Base-by-base conservation (phyloP, 2,797 vertebrate species). In the Pachyuromys duprasi region DNA sequence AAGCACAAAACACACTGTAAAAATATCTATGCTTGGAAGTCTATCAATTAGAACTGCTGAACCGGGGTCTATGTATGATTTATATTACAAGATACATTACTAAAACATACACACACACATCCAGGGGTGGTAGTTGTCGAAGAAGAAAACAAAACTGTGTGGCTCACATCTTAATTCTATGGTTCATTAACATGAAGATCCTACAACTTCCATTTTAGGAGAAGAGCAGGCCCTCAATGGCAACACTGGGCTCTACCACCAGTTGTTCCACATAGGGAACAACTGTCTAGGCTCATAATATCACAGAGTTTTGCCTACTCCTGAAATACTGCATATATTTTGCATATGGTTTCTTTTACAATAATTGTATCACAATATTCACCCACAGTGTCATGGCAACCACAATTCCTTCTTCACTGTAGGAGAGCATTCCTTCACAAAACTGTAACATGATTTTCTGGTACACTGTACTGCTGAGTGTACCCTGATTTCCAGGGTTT, bases 281-380 rank as follows among this genome's bases (percentile, higher is more conserved):
- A 0, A 33, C n/a, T 5, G 0, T 24, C 24, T 6, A 11, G 14
- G 57, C 33, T 22, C 2, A 17, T 8, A 13, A 26, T 3, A 9
- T 11, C 53, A 24, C 2, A 13, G 24, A 33, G 1, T 26, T 31
- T 17, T 9, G 12, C 4, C 7, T 14, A 28, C 22, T 67, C 39
- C 3, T 18, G 3, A 86, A 24, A 8, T 1, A 4, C 0, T 9
- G 12, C 3, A 8, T 0, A 1, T 0, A 13, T 5, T 33, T 0
- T 2, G 3, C 3, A 22, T 0, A 20, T 2, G 15, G 12, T 9
- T 39, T 60, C 60, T 63, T 63, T n/a, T 26, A 36, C 36, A 76
- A n/a, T 36, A 65, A 57, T 1, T 20, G 28, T 1, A n/a, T 33
- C 28, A 26, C n/a, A 26, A n/a, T 1, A 13, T 2, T 18, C 67